Conservation (phyloP, 2,888 invertebrate species). For the Anodontia alba region DNA sequence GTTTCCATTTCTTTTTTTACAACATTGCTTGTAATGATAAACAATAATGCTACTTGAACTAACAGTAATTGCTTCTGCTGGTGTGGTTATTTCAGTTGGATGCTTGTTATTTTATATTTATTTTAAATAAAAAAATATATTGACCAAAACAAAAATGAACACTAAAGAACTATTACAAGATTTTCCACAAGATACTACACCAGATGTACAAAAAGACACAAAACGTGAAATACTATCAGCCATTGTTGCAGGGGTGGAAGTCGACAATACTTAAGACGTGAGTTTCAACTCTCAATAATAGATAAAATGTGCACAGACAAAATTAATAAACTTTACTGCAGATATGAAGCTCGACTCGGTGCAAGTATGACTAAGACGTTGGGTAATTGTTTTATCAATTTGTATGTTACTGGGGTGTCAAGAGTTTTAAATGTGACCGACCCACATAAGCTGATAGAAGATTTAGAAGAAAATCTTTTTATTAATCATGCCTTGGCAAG, state of each 20-base stretch:
- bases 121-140: conserved; percentile 32
- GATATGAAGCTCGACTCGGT: conserved; percentile 45
- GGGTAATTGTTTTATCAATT: neutral
- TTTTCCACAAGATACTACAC: neutral
- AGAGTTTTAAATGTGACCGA: neutral
- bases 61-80: conserved; percentile 25
- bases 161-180: conserved; percentile 7
- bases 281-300: conserved; percentile 31
- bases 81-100: conserved; percentile 12
- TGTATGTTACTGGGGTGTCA: neutral
- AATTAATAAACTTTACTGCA: conserved; percentile 38
- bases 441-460: neutral
- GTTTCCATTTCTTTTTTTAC: too few species aligned
- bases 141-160: conserved; percentile 29
- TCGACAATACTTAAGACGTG: conserved; percentile 40
- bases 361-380: conserved; percentile 29
- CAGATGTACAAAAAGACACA: neutral
- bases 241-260: neutral
- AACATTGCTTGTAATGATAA: neutral
- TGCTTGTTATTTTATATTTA: conserved; percentile 28
- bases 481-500: neutral
- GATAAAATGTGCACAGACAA: conserved; percentile 33
- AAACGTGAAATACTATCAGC: neutral
- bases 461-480: neutral
- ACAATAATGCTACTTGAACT: conserved; percentile 31